Percentiles rank a stretch among this genome's conserved stretches.
These are phyloP conservation scores for Emydoidea blandingii DNA, from an alignment of 2,797 vertebrate species.

Conservation along the genomic window DNA sequence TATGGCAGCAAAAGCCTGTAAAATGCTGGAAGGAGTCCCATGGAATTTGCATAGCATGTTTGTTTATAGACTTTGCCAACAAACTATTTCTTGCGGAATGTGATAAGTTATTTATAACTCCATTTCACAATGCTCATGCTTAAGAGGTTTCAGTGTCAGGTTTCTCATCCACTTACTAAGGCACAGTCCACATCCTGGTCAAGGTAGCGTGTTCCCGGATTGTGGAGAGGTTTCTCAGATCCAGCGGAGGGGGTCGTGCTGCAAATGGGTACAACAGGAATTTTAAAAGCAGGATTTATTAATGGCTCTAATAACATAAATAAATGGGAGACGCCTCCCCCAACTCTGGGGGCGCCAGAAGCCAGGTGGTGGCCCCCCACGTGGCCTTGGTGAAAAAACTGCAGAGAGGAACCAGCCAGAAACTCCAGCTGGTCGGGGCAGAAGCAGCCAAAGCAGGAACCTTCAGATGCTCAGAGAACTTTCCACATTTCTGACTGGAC, in stretches of 20 bases:
- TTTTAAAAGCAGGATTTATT: not conserved
- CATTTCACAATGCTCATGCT: not conserved
- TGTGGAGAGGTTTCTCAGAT: slow-evolving; percentile 92
- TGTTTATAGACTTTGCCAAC: slow-evolving; percentile 38
- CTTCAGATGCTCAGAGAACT: not conserved
- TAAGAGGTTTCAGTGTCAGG: not conserved
- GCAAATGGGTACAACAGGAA: slow-evolving; percentile 26
- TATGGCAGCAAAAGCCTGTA: slow-evolving; percentile 10
- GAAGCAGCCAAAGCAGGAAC: not conserved
- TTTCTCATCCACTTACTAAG: slow-evolving; percentile 86
- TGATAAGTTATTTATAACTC: slow-evolving; percentile 42
- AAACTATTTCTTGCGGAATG: slow-evolving; percentile 17
- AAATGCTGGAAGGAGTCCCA: slow-evolving; percentile 23
- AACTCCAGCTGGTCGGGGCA: not conserved
- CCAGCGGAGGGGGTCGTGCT: slow-evolving; percentile 94
- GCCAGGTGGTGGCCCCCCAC: not conserved
- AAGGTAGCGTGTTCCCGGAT: slow-evolving; percentile 91
- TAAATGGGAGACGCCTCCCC: not conserved
- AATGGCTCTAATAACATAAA: not conserved
- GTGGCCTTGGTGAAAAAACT: not conserved
- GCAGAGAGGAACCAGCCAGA: not conserved
- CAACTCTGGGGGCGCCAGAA: not conserved
- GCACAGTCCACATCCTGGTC: slow-evolving; percentile 88
- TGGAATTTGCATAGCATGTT: not conserved
- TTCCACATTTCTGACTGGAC: not conserved